phyloP scores from a whole-genome alignment of 2,113 vertebrate genomes.

The Platycercus adscitus region DNA sequence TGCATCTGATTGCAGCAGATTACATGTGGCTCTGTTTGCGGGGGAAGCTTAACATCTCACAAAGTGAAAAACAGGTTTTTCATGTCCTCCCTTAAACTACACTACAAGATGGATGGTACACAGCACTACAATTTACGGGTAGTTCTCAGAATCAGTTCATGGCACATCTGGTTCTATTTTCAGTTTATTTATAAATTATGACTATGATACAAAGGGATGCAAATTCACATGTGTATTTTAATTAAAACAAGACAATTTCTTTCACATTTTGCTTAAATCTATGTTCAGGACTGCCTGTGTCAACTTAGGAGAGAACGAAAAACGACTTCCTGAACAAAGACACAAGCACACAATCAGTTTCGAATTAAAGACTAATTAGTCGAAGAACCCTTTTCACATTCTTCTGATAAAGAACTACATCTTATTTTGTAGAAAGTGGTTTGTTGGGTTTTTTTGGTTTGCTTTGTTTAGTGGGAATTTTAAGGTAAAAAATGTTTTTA shows the following conservation, averaged over 20 bases:
- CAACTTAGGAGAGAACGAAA: neutral
- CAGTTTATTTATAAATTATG: neutral
- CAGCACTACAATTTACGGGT: neutral
- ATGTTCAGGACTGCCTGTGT: neutral
- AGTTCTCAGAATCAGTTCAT: neutral
- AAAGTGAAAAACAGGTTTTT: neutral
- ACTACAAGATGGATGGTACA: neutral
- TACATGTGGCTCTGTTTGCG: neutral
- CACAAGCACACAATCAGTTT: neutral
- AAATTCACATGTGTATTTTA: neutral
- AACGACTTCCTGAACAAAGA: neutral
- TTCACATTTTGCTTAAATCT: neutral
- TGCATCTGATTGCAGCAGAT: neutral
- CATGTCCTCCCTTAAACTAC: neutral
- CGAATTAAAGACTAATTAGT: neutral
- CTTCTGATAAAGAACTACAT: neutral
- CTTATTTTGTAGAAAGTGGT: neutral
- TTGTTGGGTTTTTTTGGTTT: neutral
- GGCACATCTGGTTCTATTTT: constrained; percentile 5
- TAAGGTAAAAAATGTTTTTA: neutral
- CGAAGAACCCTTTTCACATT: neutral
- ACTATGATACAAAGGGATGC: neutral
- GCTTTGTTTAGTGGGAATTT: neutral
- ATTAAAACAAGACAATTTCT: neutral
- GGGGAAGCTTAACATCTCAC: neutral